phyloP scores from a whole-genome alignment of 2,113 vertebrate genomes.

The Embiotoca jacksoni region DNA sequence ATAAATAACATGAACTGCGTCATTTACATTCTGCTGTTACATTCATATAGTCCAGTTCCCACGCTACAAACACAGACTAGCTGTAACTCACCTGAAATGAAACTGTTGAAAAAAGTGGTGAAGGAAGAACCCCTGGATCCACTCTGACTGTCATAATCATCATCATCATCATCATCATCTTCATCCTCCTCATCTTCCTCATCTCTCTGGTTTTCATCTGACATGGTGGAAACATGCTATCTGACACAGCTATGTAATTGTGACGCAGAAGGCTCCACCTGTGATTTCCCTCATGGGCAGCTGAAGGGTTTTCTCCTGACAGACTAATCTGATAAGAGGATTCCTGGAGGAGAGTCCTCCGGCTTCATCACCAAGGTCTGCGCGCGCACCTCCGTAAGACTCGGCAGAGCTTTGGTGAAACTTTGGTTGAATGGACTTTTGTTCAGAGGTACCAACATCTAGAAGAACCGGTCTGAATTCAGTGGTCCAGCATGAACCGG shows the following conservation, averaged over 20 bases:
- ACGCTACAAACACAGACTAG: neutral
- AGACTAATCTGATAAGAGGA: constrained; percentile 71
- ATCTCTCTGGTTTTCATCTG: constrained; percentile 20
- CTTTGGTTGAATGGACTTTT: too few species aligned
- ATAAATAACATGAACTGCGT: too few species aligned
- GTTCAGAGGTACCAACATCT: too few species aligned
- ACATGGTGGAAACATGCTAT: constrained; percentile 46
- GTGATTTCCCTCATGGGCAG: constrained; percentile 2
- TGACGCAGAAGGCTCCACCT: neutral
- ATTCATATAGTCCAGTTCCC: too few species aligned
- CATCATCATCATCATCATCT: constrained; percentile 40
- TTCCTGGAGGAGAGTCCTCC: constrained; percentile 24
- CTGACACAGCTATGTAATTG: neutral
- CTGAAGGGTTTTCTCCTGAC: constrained; percentile 7
- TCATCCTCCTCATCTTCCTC: constrained; percentile 46
- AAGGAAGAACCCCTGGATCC: constrained; percentile 11
- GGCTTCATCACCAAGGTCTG: too few species aligned
- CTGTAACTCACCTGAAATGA: constrained; percentile 60
- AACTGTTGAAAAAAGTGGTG: constrained; percentile 21
- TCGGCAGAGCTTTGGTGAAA: too few species aligned
- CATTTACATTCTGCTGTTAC: too few species aligned
- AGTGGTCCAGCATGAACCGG: too few species aligned
- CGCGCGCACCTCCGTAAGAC: too few species aligned
- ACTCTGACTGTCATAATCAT: constrained; percentile 34
- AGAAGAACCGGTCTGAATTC: too few species aligned